Conservation (phyloP, 1,140 invertebrate species). For the Apis florea region DNA sequence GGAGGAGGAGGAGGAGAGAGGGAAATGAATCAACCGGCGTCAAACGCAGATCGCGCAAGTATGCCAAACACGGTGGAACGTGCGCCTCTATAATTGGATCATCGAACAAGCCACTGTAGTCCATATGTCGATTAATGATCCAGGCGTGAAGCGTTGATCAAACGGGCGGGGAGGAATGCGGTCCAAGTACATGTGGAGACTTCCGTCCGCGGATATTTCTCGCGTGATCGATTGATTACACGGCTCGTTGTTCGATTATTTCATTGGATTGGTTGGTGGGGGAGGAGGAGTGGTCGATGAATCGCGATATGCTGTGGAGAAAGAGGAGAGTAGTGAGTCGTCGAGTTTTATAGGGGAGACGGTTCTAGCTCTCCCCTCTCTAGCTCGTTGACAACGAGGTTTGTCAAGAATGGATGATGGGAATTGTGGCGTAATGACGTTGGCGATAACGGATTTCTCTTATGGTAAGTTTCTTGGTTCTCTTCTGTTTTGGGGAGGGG, state of each 20-base stretch:
- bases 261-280: background rate
- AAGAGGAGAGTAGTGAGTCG: background rate
- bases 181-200: conserved; percentile 8
- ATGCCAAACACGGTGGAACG: conserved; percentile 56
- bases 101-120: conserved; percentile 64
- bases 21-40: conserved; percentile 57
- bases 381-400: background rate
- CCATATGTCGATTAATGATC: conserved; percentile 64
- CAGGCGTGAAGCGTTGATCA: conserved; percentile 32
- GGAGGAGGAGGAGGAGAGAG: background rate
- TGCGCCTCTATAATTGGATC: conserved; percentile 56
- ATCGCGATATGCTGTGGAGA: background rate
- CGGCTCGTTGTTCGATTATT: conserved; percentile 38
- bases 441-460: background rate
- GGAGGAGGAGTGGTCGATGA: too few relatives aligned
- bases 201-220: conserved; percentile 49
- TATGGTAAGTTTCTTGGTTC: background rate
- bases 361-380: background rate
- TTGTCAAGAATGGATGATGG: background rate
- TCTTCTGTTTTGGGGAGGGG: too few relatives aligned
- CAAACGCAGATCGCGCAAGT: conserved; percentile 67
- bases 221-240: conserved; percentile 46
- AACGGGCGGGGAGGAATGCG: conserved; percentile 35
- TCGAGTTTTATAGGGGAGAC: background rate
- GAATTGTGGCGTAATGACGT: too few relatives aligned